A percentile compares a stretch with the other conserved stretches of the same genome.
These are phyloP conservation scores for Amblyraja radiata DNA, from an alignment of 2,797 vertebrate genomes.

Conservation along the genomic window DNA sequence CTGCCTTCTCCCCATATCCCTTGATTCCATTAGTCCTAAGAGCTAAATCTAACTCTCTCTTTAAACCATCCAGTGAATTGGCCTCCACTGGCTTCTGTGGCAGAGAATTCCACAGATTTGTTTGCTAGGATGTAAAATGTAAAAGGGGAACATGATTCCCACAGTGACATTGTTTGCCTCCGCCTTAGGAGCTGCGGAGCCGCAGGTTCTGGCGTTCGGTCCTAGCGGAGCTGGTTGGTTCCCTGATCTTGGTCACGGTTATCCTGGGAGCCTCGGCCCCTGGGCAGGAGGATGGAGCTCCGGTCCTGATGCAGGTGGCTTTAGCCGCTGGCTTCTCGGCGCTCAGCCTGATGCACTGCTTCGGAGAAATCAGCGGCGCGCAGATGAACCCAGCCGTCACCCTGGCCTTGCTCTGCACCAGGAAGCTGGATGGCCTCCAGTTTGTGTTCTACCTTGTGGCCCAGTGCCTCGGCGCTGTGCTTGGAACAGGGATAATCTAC, in stretches of 20 bases:
- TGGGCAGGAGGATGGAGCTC: constrained; percentile 40
- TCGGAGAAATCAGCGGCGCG: constrained; percentile 67
- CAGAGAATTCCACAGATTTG: too few relatives aligned
- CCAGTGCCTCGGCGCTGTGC: constrained; percentile 67
- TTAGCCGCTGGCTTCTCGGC: constrained; percentile 65
- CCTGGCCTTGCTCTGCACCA: constrained; percentile 66
- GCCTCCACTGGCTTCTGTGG: too few relatives aligned
- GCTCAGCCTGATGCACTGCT: constrained; percentile 59
- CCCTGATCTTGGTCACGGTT: constrained; percentile 65
- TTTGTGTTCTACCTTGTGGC: constrained; percentile 56
- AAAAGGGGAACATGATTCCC: not conserved
- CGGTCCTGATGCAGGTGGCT: constrained; percentile 56
- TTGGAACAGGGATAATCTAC: constrained; percentile 61
- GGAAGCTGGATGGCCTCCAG: constrained; percentile 59
- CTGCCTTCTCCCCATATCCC: too few relatives aligned
- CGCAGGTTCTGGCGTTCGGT: constrained; percentile 64
- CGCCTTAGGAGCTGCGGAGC: constrained; percentile 60
- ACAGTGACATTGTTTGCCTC: not conserved
- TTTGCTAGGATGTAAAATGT: not conserved
- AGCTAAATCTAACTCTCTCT: too few relatives aligned
- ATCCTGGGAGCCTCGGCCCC: constrained; percentile 67
- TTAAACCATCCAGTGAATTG: too few relatives aligned
- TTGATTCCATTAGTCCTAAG: too few relatives aligned
- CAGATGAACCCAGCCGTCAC: constrained; percentile 76
- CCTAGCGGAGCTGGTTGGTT: constrained; percentile 63